phyloP scores from a whole-genome alignment of 2,888 invertebrate genomes.

The Euplexia lucipara region DNA sequence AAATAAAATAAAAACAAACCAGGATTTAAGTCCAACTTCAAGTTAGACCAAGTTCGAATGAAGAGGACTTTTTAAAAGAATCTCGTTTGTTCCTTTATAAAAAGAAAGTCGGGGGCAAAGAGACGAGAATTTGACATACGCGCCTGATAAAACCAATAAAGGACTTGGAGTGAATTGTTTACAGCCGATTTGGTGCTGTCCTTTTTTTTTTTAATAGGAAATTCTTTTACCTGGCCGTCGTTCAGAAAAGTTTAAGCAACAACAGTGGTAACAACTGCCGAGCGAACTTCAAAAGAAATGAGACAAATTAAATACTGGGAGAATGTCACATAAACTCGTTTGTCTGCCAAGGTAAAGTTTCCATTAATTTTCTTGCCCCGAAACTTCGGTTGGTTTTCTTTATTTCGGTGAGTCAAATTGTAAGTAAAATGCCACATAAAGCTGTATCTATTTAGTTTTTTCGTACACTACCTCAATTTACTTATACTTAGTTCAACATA shows the following conservation, averaged over 20 bases:
- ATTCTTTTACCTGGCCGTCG: conserved; percentile 82
- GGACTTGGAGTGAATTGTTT: conserved; percentile 82
- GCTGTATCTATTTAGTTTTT: conserved; percentile 6
- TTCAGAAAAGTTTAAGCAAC: conserved; percentile 79
- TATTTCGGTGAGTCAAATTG: conserved; percentile 11
- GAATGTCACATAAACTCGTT: conserved; percentile 51
- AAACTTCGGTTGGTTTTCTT: conserved; percentile 29
- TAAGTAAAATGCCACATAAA: conserved; percentile 2
- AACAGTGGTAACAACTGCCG: conserved; percentile 73
- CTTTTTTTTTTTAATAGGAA: conserved; percentile 85
- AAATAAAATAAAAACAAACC: conserved; percentile 54
- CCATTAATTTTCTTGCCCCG: conserved; percentile 45
- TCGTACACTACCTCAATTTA: conserved; percentile 35
- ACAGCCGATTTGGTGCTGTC: conserved; percentile 83
- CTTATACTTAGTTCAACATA: conserved; percentile 27
- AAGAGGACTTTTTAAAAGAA: conserved; percentile 62
- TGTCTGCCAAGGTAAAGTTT: conserved; percentile 30
- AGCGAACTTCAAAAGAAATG: conserved; percentile 81
- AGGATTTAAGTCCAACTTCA: conserved; percentile 42
- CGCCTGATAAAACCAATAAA: conserved; percentile 85
- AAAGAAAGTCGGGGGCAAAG: conserved; percentile 54
- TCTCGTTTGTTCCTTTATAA: conserved; percentile 58
- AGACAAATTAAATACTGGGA: conserved; percentile 80
- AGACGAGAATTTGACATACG: conserved; percentile 78
- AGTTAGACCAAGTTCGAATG: conserved; percentile 59